Percentiles rank a stretch among this genome's conserved stretches.
Conservation (phyloP, 2,888 invertebrate genomes). For the Tetragonula carbonaria region DNA sequence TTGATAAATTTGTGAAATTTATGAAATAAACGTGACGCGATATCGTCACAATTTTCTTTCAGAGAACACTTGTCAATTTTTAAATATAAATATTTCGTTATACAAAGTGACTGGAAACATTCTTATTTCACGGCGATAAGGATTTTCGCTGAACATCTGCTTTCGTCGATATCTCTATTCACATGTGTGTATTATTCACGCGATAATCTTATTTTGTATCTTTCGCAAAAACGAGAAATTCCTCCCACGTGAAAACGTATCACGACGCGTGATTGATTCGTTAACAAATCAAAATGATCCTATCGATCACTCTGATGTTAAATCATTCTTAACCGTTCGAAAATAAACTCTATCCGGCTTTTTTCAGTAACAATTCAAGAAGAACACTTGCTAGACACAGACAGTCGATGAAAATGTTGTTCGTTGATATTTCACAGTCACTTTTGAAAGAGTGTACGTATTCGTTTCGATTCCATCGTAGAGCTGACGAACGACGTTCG, state of each 20-base stretch:
- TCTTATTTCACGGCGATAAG: not conserved
- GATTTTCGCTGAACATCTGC: not conserved
- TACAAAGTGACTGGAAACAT: not conserved
- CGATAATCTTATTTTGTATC: not conserved
- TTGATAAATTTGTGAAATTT: no score
- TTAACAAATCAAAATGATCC: not conserved
- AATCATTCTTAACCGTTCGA: no score
- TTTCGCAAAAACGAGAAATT: not conserved
- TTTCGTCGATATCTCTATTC: not conserved
- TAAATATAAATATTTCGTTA: no score
- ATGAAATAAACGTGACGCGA: not conserved
- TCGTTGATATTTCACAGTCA: slow-evolving; percentile 48
- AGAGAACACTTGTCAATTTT: not conserved
- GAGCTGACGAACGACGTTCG: slow-evolving; percentile 25
- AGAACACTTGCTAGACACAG: not conserved
- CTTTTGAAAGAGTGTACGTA: slow-evolving; percentile 31
- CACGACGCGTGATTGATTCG: not conserved
- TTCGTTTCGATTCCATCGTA: slow-evolving; percentile 7
- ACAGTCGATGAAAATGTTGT: slow-evolving; percentile 18
- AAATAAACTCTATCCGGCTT: no score
- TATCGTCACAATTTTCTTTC: not conserved
- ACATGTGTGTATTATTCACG: not conserved
- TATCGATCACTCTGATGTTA: no score
- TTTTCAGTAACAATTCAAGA: not conserved
- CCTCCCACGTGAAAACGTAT: not conserved